A percentile compares a stretch with the other conserved stretches of the same genome.
These are phyloP conservation scores for Drosophila borealis DNA, from an alignment of 2,888 invertebrate species.

Conservation along the genomic window DNA sequence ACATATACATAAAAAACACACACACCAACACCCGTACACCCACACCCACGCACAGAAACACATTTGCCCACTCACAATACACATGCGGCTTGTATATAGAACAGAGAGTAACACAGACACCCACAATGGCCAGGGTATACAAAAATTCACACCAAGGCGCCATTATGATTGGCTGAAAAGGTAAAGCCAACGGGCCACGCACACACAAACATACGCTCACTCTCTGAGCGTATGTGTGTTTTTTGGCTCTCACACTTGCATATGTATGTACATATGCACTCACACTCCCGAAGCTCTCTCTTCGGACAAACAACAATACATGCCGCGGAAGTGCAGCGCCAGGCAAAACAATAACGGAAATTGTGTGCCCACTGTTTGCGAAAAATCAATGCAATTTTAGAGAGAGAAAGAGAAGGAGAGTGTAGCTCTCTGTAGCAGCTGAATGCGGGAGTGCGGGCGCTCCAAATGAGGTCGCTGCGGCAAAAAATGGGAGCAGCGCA, in stretches of 20 bases:
- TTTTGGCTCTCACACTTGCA: slow-evolving; percentile 40
- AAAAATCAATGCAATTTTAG: slow-evolving; percentile 67
- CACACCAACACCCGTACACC: slow-evolving; percentile 11
- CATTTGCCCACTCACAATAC: slow-evolving; percentile 48
- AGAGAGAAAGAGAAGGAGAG: slow-evolving; percentile 18
- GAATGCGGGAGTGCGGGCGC: slow-evolving; percentile 29
- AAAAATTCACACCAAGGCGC: slow-evolving; percentile 84
- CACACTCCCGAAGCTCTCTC: slow-evolving; percentile 61
- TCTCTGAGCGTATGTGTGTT: slow-evolving; percentile 49
- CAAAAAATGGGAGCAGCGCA: slow-evolving; percentile 63
- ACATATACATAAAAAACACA: slow-evolving; percentile 33
- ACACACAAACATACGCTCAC: slow-evolving; percentile 46
- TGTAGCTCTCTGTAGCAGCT: slow-evolving; percentile 9
- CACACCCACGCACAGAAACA: slow-evolving; percentile 39
- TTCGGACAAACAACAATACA: slow-evolving; percentile 54
- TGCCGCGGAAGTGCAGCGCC: slow-evolving; percentile 74
- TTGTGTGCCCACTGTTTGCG: slow-evolving; percentile 68
- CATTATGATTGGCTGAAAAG: slow-evolving; percentile 84
- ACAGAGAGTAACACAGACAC: slow-evolving; percentile 72
- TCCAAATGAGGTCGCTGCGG: slow-evolving; percentile 67
- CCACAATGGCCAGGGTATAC: slow-evolving; percentile 71
- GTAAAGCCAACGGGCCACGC: slow-evolving; percentile 57
- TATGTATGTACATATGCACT: slow-evolving; percentile 20
- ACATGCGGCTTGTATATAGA: slow-evolving; percentile 60
- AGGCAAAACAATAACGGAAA: slow-evolving; percentile 78